Conservation (phyloP, 2,888 invertebrate species). For the Parnassius glacialis region DNA sequence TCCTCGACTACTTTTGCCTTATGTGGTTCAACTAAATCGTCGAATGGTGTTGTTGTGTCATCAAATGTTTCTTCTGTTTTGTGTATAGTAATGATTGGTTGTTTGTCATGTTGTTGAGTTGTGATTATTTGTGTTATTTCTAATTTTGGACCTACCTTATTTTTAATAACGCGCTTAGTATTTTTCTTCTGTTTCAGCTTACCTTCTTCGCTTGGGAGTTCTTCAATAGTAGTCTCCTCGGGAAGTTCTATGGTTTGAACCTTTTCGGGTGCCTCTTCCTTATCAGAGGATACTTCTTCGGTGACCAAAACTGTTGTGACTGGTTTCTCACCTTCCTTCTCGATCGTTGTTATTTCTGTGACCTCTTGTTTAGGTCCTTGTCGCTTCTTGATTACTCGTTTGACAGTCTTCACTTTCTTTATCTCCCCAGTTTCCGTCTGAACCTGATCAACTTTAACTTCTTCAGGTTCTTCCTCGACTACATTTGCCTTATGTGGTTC, state of each 20-base stretch:
- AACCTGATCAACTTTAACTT: no score
- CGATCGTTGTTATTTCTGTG: no score
- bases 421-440: no score
- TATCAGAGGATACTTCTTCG: background rate
- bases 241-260: conserved; percentile 43
- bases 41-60: conserved; percentile 4
- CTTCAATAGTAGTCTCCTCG: conserved; percentile 35
- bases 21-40: conserved; percentile 35
- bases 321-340: no score
- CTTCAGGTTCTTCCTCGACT: no score
- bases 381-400: no score
- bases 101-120: conserved; percentile 53
- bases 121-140: conserved; percentile 30
- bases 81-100: conserved; percentile 39
- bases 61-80: conserved; percentile 25
- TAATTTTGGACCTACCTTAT: conserved; percentile 44
- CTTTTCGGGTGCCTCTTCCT: conserved; percentile 10
- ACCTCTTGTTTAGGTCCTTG: no score
- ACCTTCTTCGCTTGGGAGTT: conserved; percentile 38
- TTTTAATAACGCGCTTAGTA: conserved; percentile 39
- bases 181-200: conserved; percentile 41
- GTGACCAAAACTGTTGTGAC: no score
- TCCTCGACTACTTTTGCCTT: conserved; percentile 11
- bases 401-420: no score
- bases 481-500: no score